Conservation (phyloP, 2,797 vertebrate species). For the Lithobates sylvaticus region DNA sequence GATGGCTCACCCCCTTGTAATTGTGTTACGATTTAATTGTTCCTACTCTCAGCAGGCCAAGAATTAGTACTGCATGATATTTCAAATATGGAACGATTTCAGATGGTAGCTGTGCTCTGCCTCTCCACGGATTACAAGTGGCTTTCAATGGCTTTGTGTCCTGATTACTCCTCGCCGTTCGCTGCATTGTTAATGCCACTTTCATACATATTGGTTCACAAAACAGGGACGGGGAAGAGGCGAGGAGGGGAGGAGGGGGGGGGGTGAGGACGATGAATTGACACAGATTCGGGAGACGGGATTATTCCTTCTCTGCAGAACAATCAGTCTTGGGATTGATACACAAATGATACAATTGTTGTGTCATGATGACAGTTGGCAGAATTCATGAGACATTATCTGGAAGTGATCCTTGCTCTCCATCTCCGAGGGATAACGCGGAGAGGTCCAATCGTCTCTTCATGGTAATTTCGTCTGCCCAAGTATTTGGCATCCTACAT, state of each 20-base stretch:
- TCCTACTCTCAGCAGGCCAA: conserved; percentile 36
- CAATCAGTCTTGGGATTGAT: conserved; percentile 37
- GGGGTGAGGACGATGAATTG: neutral
- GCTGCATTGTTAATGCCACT: conserved; percentile 27
- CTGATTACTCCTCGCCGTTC: conserved; percentile 2
- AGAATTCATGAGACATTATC: conserved; percentile 38
- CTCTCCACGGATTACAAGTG: neutral
- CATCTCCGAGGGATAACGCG: neutral
- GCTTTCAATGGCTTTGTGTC: conserved; percentile 4
- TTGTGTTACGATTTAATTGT: conserved; percentile 48
- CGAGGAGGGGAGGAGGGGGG: neutral
- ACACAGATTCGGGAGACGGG: neutral
- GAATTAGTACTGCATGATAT: conserved; percentile 56
- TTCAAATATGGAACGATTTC: conserved; percentile 47
- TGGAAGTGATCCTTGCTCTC: neutral
- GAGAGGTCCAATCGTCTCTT: neutral
- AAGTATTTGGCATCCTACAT: neutral
- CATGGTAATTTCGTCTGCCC: neutral
- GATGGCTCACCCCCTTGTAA: conserved; percentile 31
- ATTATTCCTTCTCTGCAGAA: conserved; percentile 21
- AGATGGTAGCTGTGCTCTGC: neutral
- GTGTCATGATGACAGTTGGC: conserved; percentile 7
- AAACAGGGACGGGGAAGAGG: neutral
- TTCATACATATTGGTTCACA: conserved; percentile 5
- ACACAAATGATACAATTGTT: conserved; percentile 27